Conservation (phyloP, 2,797 vertebrate genomes). For the Spinus olivaceus region DNA sequence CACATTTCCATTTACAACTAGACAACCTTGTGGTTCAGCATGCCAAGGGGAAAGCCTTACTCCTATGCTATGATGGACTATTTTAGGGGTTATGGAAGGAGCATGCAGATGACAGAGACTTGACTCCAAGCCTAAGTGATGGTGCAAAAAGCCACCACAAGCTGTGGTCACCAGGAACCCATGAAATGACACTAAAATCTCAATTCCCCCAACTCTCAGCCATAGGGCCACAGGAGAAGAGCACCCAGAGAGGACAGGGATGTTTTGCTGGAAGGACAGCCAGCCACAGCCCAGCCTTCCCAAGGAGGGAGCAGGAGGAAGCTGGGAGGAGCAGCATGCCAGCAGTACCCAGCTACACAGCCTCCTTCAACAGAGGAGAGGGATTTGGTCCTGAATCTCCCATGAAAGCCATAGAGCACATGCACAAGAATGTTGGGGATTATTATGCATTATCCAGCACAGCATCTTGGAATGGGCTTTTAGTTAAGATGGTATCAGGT, state of each 20-base stretch:
- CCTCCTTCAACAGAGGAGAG: background rate
- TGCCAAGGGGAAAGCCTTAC: background rate
- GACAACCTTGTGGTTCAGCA: background rate
- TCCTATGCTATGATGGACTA: background rate
- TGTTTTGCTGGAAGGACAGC: background rate
- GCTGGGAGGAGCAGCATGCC: background rate
- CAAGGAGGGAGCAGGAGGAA: background rate
- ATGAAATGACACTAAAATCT: background rate
- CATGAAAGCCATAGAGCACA: background rate
- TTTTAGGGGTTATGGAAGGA: background rate
- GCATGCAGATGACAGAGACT: background rate
- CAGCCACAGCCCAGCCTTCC: background rate
- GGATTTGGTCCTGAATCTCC: background rate
- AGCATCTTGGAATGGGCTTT: background rate
- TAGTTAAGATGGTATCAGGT: background rate
- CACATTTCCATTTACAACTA: background rate
- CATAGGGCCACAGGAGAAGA: background rate
- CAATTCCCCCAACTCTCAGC: background rate
- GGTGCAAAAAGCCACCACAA: background rate
- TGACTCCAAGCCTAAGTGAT: background rate
- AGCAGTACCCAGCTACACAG: background rate
- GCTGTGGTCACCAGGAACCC: background rate
- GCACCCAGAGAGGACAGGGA: background rate
- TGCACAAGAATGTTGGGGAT: background rate
- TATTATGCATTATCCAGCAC: background rate